These are phyloP conservation scores for Drosophila melanogaster DNA, from an alignment of 1,140 invertebrate genomes.

Conservation along the genomic window Release_6_plus_ISO1_MT NC_004354.4:11805001-11805500, in stretches of 20 bases:
- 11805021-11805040: constrained; percentile 57
- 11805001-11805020: constrained; percentile 84
- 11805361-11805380: constrained; percentile 33
- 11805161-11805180: not conserved
- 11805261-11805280: not conserved
- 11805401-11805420: constrained; percentile 33
- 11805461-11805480: constrained; percentile 74
- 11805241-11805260: constrained; percentile 46
- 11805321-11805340: constrained; percentile 51
- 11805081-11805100: constrained; percentile 50
- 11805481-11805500: constrained; percentile 30
- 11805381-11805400: constrained; percentile 61
- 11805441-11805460: constrained; percentile 79
- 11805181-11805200: constrained; percentile 51
- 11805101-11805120: constrained; percentile 73
- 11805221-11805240: constrained; percentile 70
- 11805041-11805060: constrained; percentile 55
- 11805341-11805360: constrained; percentile 61
- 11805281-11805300: constrained; percentile 18
- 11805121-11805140: not conserved
- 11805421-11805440: constrained; percentile 2
- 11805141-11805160: not conserved
- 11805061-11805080: not conserved
- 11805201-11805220: constrained; percentile 46
- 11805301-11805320: not conserved